These are phyloP conservation scores for Spilarctia lutea DNA, from an alignment of 2,888 invertebrate genomes.

Conservation along the genomic window DNA sequence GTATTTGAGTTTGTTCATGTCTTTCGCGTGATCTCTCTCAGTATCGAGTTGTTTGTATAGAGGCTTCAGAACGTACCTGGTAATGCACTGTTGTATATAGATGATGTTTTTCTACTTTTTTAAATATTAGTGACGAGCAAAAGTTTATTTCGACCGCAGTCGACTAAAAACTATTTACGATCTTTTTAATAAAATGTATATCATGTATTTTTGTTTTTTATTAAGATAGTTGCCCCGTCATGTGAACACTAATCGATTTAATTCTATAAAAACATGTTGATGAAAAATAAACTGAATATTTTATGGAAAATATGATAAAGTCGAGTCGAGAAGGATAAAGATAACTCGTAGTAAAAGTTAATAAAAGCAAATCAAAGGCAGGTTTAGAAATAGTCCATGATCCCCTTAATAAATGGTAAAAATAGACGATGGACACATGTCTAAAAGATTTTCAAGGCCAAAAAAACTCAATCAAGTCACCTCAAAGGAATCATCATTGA, in stretches of 20 bases:
- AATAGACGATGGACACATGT: too few relatives aligned
- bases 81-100: constrained; percentile 77
- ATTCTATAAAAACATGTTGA: neutral
- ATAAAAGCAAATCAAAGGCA: neutral
- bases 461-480: too few relatives aligned
- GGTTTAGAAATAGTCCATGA: too few relatives aligned
- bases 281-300: neutral
- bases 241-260: neutral
- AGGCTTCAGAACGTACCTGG: constrained; percentile 68
- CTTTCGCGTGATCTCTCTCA: constrained; percentile 69
- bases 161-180: constrained; percentile 79
- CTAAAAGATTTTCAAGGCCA: too few relatives aligned
- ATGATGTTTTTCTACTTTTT: constrained; percentile 54
- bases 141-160: constrained; percentile 83
- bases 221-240: neutral
- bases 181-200: constrained; percentile 78
- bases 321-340: too few relatives aligned
- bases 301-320: neutral
- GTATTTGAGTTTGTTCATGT: constrained; percentile 37
- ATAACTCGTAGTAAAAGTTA: neutral
- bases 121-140: constrained; percentile 67
- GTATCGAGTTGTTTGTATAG: constrained; percentile 39
- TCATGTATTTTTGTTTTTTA: constrained; percentile 47
- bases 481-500: too few relatives aligned
- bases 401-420: too few relatives aligned